Base-by-base conservation (phyloP, 2,888 invertebrate species). In the Trimorus sp. region DNA sequence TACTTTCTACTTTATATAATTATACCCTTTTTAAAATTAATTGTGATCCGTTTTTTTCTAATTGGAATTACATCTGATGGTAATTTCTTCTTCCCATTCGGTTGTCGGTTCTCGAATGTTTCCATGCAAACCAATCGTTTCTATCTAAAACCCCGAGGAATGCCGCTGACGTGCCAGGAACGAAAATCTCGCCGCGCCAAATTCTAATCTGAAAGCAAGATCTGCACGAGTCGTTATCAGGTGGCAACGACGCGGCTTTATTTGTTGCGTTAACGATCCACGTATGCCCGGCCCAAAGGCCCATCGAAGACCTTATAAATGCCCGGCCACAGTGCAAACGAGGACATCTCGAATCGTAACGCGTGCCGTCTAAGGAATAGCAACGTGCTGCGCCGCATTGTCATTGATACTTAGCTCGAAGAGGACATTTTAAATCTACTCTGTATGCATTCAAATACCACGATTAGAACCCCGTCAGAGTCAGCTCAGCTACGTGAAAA, bases 221-320 rank as follows among this genome's bases (percentile, higher is more conserved):
- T 69, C 62, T 56, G 48, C 37, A 36, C 54, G 12, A 71, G 66
- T 79, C 71, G 78, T 79, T 79, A 79, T 79, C 71, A 79, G 78
- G 71, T 79, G 78, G 78, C 78, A 79, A 73, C 59, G 66, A 51
- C 26, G 66, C 66, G 48, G 60, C 58, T 71, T 79, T 79, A 73
- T 71, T 79, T 79, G 71, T 68, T 51, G 66, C 62, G 38, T 42
- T 73, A 73, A 68, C 63, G 70, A 70, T 77, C 60, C 63, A 63
- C 58, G 58, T 70, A 54, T 63, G 70, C 63, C 37, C 53, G 70
- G 70, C 78, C 71, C 78, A 71, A 59, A 66, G 70, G 78, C 70
- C 78, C 71, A 78, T 70, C 78, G 78, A 70, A 71, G 70, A 71
- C 71, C 70, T 70, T 78, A n/a, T n/a, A 70, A 70, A 77, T 16